These are phyloP conservation scores for Gryon sp. DNA, from an alignment of 1,140 invertebrate genomes.

Conservation along the genomic window DNA sequence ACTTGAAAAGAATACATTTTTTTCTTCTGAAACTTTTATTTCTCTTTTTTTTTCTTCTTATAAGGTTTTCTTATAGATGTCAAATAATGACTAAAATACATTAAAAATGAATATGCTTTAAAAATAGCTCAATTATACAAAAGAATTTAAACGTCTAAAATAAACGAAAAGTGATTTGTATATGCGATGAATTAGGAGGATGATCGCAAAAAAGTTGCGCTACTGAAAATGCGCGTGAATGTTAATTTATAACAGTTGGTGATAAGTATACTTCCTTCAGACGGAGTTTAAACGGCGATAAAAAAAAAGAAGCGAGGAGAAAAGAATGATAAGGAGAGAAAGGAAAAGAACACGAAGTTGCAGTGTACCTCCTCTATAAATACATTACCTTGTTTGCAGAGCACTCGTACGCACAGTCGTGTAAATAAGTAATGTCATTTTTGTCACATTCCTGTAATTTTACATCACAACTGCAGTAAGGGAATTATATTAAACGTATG, in stretches of 20 bases:
- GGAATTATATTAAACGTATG: conserved; percentile 27
- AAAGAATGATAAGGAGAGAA: conserved; percentile 69
- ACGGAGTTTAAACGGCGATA: conserved; percentile 66
- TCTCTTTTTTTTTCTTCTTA: no score
- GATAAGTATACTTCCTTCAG: conserved; percentile 59
- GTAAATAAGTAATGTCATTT: conserved; percentile 65
- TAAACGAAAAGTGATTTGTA: no score
- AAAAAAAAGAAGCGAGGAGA: conserved; percentile 62
- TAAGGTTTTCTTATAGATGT: no score
- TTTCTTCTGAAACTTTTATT: no score
- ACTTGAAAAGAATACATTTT: no score
- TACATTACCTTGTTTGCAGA: conserved; percentile 78
- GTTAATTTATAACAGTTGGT: conserved; percentile 62
- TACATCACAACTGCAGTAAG: conserved; percentile 30
- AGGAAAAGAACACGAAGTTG: conserved; percentile 67
- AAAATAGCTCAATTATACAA: no score
- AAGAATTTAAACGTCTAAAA: no score
- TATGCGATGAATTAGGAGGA: background rate
- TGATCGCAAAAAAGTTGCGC: conserved; percentile 26
- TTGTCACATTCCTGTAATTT: conserved; percentile 63
- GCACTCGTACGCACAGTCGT: conserved; percentile 74
- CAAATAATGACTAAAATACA: no score
- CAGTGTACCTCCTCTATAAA: conserved; percentile 77
- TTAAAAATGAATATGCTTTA: no score
- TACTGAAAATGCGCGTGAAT: conserved; percentile 51